Evolutionary conservation across 1,140 invertebrate species (phyloP), one percentile per base, ranked within the genome.

Genomic region (Drosophila carrolli): DNA sequence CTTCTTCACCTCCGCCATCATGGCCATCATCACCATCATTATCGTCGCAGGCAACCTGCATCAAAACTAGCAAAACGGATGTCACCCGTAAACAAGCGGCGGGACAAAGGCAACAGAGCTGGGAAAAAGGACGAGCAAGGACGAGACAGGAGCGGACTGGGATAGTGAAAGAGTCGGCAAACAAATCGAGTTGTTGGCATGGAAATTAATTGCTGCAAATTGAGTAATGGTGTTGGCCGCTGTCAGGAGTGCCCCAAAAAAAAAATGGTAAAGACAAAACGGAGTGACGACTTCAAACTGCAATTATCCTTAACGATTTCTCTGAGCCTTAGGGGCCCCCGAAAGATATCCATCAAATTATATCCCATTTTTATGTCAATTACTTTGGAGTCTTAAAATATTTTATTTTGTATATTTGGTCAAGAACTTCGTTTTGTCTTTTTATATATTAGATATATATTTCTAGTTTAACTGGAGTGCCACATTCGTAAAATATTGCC

Each of bases 171-270:
- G 48, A 59, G 11, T 50, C 65, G 54, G 50, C 19, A 62, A 68
- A 77, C 62, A 81, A 86, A 85, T 78, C 70, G 77, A 85, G 65
- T 72, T 67, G 63, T 86, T 78, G 67, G 46, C 81, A 86, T 86
- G 68, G 70, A 85, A 85, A 86, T 81, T 85, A 85, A 85, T 85
- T 81, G 82, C 63, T 68, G 37, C 67, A 76, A 75, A 76, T 76
- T 76, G 72, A 76, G 62, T 76, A 76, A 76, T 68, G 73, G 75
- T 76, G 72, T 76, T 66, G 72, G 46, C 14, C 57, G 44, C 51
- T 27, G 43, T 66, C 63, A 27, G 8, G 7, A n/a, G 44, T 47
- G 19, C 10, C 19, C 19, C 46, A 0, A 8, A 7, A 40, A 29
- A 51, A 37, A 19, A 53, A 48, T 37, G 32, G 14, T 5, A 11